These are phyloP conservation scores for Silurus aristotelis DNA, from an alignment of 2,797 vertebrate species.

Conservation along the genomic window DNA sequence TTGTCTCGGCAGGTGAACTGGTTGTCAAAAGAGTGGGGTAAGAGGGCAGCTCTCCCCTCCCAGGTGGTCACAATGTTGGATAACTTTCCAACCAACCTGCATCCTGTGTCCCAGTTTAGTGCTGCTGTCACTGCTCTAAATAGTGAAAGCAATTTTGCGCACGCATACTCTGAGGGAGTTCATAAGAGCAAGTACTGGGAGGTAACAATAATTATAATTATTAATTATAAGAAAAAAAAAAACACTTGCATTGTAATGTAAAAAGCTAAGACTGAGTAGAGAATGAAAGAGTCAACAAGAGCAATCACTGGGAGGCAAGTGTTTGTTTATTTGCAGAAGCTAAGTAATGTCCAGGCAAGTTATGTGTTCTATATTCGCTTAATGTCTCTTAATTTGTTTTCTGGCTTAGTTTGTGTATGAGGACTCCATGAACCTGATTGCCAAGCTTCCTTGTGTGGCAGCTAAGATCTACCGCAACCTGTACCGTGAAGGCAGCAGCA, in stretches of 20 bases:
- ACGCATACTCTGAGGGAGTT: conserved; percentile 90
- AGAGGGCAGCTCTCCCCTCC: conserved; percentile 91
- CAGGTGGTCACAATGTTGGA: conserved; percentile 97
- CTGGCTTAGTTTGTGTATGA: conserved; percentile 85
- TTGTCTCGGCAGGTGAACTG: conserved; percentile 80
- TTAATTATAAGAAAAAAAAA: not conserved
- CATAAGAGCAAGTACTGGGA: conserved; percentile 95
- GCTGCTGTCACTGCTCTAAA: conserved; percentile 93
- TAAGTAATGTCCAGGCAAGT: not conserved
- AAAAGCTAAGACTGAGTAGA: not conserved
- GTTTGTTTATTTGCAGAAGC: not conserved
- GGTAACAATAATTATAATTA: conserved; percentile 68
- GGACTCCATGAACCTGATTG: conserved; percentile 96
- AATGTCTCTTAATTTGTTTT: not conserved
- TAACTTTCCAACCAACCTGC: conserved; percentile 95
- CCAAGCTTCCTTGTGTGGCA: conserved; percentile 94
- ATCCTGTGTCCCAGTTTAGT: conserved; percentile 97
- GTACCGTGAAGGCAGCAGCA: conserved; percentile 93
- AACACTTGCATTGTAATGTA: conserved; percentile 63
- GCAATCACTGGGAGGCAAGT: not conserved
- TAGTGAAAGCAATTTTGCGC: conserved; percentile 93
- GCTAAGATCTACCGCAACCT: conserved; percentile 98
- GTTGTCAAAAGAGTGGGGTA: conserved; percentile 95
- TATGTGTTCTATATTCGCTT: not conserved
- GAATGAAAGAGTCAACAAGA: not conserved